Percentiles rank a stretch among this genome's conserved stretches.
phyloP scores from a whole-genome alignment of 2,888 invertebrate species.

The Dryadula phaetusa region DNA sequence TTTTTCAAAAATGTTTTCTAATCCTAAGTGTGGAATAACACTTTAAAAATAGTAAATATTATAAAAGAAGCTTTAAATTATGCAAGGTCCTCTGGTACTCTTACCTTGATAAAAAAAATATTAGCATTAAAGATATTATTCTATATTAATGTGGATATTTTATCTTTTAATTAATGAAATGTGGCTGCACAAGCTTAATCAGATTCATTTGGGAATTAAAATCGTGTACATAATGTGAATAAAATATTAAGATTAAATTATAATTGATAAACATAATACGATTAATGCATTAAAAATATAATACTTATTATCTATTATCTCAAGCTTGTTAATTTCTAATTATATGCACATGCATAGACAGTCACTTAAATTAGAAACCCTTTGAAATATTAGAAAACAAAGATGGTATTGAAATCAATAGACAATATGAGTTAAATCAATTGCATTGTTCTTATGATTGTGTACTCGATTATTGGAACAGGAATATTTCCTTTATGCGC shows the following conservation, averaged over 20 bases:
- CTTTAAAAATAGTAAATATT: too few species aligned
- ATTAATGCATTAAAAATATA: neutral
- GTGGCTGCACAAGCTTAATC: slow-evolving; percentile 12
- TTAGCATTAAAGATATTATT: neutral
- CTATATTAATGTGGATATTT: neutral
- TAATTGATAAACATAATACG: neutral
- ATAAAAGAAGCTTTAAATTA: neutral
- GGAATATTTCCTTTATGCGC: slow-evolving; percentile 34
- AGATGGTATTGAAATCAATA: neutral
- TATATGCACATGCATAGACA: neutral
- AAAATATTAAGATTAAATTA: slow-evolving; percentile 23
- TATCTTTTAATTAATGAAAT: slow-evolving; percentile 25
- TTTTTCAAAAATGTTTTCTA: too few species aligned
- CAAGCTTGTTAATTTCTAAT: too few species aligned
- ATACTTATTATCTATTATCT: neutral
- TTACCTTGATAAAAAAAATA: neutral
- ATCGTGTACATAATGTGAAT: slow-evolving; percentile 27
- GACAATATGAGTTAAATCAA: slow-evolving; percentile 29
- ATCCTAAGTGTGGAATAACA: too few species aligned
- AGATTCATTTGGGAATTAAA: slow-evolving; percentile 30
- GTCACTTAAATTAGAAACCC: neutral
- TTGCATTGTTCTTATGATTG: slow-evolving; percentile 26
- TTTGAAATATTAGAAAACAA: neutral
- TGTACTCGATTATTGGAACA: slow-evolving; percentile 29
- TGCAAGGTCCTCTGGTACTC: neutral